These are phyloP conservation scores for Chunga burmeisteri DNA, from an alignment of 2,113 vertebrate genomes.

Conservation along the genomic window DNA sequence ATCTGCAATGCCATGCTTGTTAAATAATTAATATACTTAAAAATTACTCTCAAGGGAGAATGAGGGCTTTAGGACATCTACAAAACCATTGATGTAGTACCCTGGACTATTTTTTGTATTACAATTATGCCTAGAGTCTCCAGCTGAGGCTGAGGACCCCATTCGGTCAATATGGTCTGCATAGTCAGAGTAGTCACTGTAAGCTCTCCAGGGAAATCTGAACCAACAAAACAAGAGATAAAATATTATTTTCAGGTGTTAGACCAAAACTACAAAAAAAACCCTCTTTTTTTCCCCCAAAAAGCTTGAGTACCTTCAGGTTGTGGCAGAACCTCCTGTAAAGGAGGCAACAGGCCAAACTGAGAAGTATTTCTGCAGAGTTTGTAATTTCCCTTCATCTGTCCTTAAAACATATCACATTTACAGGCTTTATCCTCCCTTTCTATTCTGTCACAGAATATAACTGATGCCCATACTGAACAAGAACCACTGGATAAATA, in stretches of 20 bases:
- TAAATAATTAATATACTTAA: background rate
- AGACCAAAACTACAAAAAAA: background rate
- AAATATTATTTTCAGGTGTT: background rate
- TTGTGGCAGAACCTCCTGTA: background rate
- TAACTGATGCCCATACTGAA: accelerated
- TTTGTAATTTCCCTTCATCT: background rate
- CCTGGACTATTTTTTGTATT: background rate
- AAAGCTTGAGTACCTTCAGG: background rate
- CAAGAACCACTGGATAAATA: background rate
- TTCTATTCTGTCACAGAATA: background rate
- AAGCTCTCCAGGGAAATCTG: background rate
- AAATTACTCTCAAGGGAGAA: background rate
- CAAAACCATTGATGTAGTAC: background rate
- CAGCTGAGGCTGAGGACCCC: background rate
- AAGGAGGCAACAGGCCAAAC: background rate
- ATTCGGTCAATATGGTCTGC: background rate
- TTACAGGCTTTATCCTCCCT: background rate
- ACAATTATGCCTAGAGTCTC: background rate
- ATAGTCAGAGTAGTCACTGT: background rate
- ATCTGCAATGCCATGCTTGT: background rate
- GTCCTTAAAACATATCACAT: background rate
- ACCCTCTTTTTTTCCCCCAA: accelerated
- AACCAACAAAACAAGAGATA: background rate
- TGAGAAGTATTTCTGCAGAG: background rate
- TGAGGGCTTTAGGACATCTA: background rate